phyloP scores from a whole-genome alignment of 2,888 invertebrate genomes.

The Homarus gammarus region DNA sequence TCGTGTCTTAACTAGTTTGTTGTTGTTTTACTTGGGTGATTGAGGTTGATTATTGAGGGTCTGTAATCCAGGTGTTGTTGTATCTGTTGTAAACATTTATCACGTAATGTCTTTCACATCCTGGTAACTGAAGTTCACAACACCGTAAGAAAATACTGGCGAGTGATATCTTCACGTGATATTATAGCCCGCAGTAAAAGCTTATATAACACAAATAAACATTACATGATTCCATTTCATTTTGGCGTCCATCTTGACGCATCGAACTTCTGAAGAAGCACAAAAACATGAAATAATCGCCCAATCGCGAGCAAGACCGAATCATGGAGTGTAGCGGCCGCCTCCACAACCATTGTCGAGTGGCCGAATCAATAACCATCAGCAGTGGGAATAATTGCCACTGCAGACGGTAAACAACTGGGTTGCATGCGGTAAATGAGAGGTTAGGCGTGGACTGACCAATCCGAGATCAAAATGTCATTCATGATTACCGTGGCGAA shows the following conservation, averaged over 20 bases:
- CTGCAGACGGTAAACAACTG: slow-evolving; percentile 53
- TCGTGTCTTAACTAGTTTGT: too few relatives aligned
- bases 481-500: slow-evolving; percentile 58
- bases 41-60: too few relatives aligned
- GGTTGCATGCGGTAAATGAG: slow-evolving; percentile 56
- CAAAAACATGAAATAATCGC: slow-evolving; percentile 29
- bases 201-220: too few relatives aligned
- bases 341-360: background rate
- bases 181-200: too few relatives aligned
- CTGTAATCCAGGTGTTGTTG: too few relatives aligned
- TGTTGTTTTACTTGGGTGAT: too few relatives aligned
- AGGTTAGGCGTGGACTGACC: slow-evolving; percentile 54
- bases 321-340: background rate
- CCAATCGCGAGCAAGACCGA: slow-evolving; percentile 2
- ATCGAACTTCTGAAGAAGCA: slow-evolving; percentile 23
- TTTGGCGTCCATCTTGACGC: slow-evolving; percentile 42
- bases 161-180: too few relatives aligned
- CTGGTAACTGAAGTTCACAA: too few relatives aligned
- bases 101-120: too few relatives aligned
- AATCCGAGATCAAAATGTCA: slow-evolving; percentile 65
- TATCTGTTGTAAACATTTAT: too few relatives aligned
- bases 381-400: slow-evolving; percentile 53
- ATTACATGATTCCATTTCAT: slow-evolving; percentile 10
- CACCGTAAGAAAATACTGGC: too few relatives aligned
- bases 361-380: slow-evolving; percentile 63